A percentile compares a stretch with the other conserved stretches of the same genome.
Evolutionary conservation across 2,113 vertebrate genomes (phyloP).

Genomic region (Odontesthes bonariensis): DNA sequence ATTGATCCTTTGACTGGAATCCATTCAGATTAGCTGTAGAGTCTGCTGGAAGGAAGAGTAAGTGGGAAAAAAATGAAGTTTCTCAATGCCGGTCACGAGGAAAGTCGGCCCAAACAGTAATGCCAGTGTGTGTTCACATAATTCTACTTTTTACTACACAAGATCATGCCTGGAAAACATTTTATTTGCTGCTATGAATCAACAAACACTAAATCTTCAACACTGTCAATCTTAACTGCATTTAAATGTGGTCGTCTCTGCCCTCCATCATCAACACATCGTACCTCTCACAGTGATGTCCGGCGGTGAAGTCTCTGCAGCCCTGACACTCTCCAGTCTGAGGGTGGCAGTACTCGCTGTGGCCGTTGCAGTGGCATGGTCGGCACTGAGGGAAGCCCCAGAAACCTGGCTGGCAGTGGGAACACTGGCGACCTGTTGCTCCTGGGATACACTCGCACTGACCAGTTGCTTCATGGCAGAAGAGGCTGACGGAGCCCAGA

Average conservation of each 20-base stretch:
- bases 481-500: slow-evolving; percentile 84
- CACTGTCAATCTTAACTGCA: too few species aligned
- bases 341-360: slow-evolving; percentile 87
- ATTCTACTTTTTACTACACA: too few species aligned
- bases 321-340: slow-evolving; percentile 89
- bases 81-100: too few species aligned
- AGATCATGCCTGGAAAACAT: too few species aligned
- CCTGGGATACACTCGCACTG: slow-evolving; percentile 91
- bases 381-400: slow-evolving; percentile 96
- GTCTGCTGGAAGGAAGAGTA: too few species aligned
- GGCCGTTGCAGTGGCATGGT: slow-evolving; percentile 92
- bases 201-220: too few species aligned
- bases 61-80: too few species aligned
- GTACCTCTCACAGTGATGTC: slow-evolving; percentile 94
- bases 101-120: too few species aligned
- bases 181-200: too few species aligned
- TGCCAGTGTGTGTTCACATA: neutral
- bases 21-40: neutral
- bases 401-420: slow-evolving; percentile 88
- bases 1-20: neutral
- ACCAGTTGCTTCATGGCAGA: slow-evolving; percentile 89
- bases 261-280: neutral
- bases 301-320: slow-evolving; percentile 89
- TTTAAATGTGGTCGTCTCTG: too few species aligned
- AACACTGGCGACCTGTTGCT: slow-evolving; percentile 88